Evolutionary conservation across 2,888 invertebrate species (phyloP).

Genomic region (Machimus atricapillus): DNA sequence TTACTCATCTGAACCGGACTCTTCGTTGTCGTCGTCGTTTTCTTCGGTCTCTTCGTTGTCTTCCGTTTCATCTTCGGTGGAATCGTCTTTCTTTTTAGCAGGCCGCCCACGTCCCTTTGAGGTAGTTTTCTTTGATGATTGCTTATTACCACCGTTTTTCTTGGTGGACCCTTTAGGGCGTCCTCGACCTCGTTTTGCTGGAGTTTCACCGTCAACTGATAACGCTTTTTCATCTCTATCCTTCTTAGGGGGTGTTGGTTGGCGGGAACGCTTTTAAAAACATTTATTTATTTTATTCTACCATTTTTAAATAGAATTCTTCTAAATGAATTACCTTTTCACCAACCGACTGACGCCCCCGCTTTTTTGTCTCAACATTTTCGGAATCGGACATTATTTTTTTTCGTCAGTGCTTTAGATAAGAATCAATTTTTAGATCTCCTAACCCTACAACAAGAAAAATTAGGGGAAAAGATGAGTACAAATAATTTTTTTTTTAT

Average conservation of each 20-base stretch:
- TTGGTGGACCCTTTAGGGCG: constrained; percentile 68
- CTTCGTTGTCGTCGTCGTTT: constrained; percentile 50
- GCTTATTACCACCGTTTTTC: constrained; percentile 58
- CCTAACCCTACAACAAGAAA: background rate
- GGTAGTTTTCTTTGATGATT: constrained; percentile 44
- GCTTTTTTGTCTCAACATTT: constrained; percentile 51
- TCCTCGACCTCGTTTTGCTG: constrained; percentile 66
- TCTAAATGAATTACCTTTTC: constrained; percentile 42
- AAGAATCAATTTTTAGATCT: background rate
- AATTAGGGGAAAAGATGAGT: background rate
- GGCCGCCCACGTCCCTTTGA: constrained; percentile 49
- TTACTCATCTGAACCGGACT: constrained; percentile 50
- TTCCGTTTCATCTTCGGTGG: constrained; percentile 50
- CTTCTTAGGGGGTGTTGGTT: constrained; percentile 62
- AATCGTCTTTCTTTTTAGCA: constrained; percentile 51
- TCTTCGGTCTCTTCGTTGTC: constrained; percentile 51
- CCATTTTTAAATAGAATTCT: background rate
- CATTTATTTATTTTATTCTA: background rate
- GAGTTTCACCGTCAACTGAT: constrained; percentile 66
- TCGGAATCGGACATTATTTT: constrained; percentile 52
- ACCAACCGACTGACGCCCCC: constrained; percentile 48
- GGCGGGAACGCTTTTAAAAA: constrained; percentile 61
- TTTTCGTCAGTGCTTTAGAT: background rate
- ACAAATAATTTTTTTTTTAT: background rate
- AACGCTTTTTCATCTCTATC: constrained; percentile 67